These are phyloP conservation scores for Neodiprion virginianus DNA, from an alignment of 1,140 invertebrate species.

Conservation along the genomic window DNA sequence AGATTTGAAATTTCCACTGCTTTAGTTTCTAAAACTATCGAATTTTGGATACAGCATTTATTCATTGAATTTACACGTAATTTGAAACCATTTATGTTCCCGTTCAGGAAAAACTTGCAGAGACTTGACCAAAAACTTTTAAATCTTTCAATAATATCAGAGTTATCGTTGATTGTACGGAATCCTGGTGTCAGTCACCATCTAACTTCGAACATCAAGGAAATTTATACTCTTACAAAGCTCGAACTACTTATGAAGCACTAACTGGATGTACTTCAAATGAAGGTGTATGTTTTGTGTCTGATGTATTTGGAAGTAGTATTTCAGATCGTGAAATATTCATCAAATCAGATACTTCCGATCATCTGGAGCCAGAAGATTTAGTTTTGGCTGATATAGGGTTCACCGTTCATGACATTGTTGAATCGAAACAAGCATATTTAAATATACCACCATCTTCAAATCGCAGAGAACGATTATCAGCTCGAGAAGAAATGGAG, in stretches of 20 bases:
- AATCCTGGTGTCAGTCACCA: conserved; percentile 19
- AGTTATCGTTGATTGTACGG: conserved; percentile 23
- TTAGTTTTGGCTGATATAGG: conserved; percentile 24
- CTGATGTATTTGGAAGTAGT: conserved; percentile 27
- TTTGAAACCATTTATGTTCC: conserved; percentile 27
- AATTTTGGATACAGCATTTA: conserved; percentile 27
- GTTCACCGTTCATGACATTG: no score
- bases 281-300: neutral
- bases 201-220: neutral
- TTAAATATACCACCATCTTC: no score
- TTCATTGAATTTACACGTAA: conserved; percentile 25
- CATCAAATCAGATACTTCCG: conserved; percentile 15
- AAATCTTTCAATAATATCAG: conserved; percentile 29
- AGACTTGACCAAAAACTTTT: conserved; percentile 27
- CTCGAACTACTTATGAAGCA: conserved; percentile 15
- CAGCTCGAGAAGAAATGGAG: no score
- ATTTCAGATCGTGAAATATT: no score
- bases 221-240: conserved; percentile 21
- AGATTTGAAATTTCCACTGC: conserved; percentile 22
- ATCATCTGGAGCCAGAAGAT: conserved; percentile 28
- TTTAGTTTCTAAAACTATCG: conserved; percentile 20
- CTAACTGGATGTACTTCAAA: conserved; percentile 31
- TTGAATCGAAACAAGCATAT: no score
- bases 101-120: conserved; percentile 19
- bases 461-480: no score